phyloP scores from a whole-genome alignment of 2,888 invertebrate genomes.

The Drosophila setosimentum region DNA sequence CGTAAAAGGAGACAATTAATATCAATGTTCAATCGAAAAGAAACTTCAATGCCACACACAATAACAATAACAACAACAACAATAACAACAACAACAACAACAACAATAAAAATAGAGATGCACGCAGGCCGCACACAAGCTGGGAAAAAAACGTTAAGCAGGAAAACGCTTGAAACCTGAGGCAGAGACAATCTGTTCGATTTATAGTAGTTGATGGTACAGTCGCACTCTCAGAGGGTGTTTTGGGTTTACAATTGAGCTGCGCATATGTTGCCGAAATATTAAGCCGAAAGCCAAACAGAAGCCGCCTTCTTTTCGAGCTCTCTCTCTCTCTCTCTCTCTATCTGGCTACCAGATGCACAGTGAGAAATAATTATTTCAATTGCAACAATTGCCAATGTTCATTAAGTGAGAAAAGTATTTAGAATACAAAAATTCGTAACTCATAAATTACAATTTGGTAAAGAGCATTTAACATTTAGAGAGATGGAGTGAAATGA shows the following conservation, averaged over 20 bases:
- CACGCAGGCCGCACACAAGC: slow-evolving; percentile 29
- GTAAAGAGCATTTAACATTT: not conserved
- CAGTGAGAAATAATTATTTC: not conserved
- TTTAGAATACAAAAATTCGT: no score
- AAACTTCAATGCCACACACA: slow-evolving; percentile 46
- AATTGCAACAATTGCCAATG: not conserved
- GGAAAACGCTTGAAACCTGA: slow-evolving; percentile 64
- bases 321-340: not conserved
- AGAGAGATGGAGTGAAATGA: not conserved
- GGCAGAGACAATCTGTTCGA: slow-evolving; percentile 29
- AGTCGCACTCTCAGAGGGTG: slow-evolving; percentile 22
- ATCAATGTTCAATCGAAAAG: slow-evolving; percentile 59
- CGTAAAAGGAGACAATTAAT: slow-evolving; percentile 73
- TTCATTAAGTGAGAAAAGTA: no score
- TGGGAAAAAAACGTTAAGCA: slow-evolving; percentile 47
- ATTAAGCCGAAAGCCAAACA: slow-evolving; percentile 49
- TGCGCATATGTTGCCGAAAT: slow-evolving; percentile 39
- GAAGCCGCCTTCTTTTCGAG: slow-evolving; percentile 11
- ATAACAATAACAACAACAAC: slow-evolving; percentile 2
- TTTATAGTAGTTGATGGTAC: slow-evolving; percentile 15
- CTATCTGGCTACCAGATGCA: not conserved
- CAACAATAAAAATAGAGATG: slow-evolving; percentile 13
- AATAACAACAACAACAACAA: slow-evolving; percentile 1
- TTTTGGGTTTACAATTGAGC: slow-evolving; percentile 9
- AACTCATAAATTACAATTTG: not conserved